Evolutionary conservation across 2,113 vertebrate species (phyloP).

Genomic region (Triplophysa rosa): DNA sequence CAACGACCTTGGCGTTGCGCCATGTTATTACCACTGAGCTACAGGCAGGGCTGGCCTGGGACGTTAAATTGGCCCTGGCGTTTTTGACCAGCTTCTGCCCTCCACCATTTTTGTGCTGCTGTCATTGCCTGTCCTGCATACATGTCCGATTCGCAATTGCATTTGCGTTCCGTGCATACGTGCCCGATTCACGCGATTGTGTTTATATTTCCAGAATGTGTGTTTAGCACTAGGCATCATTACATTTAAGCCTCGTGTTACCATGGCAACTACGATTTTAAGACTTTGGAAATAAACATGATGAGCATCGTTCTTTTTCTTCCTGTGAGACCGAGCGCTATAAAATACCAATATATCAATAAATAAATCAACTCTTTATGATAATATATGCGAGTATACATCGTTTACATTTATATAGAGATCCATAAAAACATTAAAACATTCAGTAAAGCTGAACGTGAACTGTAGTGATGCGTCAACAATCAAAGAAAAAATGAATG

Average conservation of each 20-base stretch:
- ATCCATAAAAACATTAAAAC: slow-evolving; percentile 28
- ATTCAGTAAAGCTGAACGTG: slow-evolving; percentile 19
- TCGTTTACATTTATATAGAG: slow-evolving; percentile 28
- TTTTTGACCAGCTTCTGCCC: no score
- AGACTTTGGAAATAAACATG: neutral
- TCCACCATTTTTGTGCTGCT: no score
- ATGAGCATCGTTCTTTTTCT: neutral
- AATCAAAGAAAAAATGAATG: neutral
- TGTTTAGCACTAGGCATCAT: neutral
- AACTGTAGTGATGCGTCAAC: slow-evolving; percentile 16
- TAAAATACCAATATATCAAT: slow-evolving; percentile 13
- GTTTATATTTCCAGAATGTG: no score
- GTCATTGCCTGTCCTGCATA: no score
- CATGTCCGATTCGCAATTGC: no score
- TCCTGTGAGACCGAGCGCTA: neutral
- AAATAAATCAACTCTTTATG: slow-evolving; percentile 22
- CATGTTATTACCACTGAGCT: no score
- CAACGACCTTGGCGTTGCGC: no score
- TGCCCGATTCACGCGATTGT: no score
- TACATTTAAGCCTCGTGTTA: neutral
- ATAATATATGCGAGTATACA: slow-evolving; percentile 16
- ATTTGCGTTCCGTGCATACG: no score
- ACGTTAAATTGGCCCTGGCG: no score
- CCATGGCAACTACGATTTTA: slow-evolving; percentile 25
- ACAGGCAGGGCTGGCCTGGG: no score